Evolutionary conservation across 1,140 invertebrate genomes (phyloP).

Genomic region (Drosophila sturtevanti): DNA sequence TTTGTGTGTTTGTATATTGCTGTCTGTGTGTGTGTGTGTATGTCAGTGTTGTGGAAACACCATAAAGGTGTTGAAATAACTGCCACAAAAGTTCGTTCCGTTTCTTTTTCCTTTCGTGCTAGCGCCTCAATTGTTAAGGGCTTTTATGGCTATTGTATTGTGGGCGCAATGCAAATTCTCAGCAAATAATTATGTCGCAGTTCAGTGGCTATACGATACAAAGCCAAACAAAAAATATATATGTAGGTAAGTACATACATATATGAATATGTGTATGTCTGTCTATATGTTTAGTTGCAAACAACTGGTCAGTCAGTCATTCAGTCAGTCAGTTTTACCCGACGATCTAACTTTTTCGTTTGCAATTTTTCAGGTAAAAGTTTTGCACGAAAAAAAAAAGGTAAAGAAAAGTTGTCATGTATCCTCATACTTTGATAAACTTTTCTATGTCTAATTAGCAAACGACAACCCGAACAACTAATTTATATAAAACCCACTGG

Average conservation of each 20-base stretch:
- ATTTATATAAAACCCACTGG: conserved; percentile 64
- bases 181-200: conserved; percentile 77
- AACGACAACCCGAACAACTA: conserved; percentile 50
- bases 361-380: conserved; percentile 16
- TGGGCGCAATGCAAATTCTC: conserved; percentile 73
- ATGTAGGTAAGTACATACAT: not conserved
- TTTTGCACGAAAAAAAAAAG: conserved; percentile 9
- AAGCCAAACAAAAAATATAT: conserved; percentile 16
- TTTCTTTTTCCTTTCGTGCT: conserved; percentile 20
- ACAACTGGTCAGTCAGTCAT: conserved; percentile 6
- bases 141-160: conserved; percentile 70
- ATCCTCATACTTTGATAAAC: conserved; percentile 38
- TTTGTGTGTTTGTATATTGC: not conserved
- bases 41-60: conserved; percentile 45
- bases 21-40: conserved; percentile 14
- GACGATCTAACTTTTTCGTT: conserved; percentile 26
- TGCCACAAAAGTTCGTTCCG: conserved; percentile 51
- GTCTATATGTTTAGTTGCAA: not conserved
- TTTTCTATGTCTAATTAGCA: conserved; percentile 73
- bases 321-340: conserved; percentile 1
- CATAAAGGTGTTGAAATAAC: conserved; percentile 80
- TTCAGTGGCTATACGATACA: conserved; percentile 29
- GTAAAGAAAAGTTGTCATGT: conserved; percentile 44
- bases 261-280: not conserved
- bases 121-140: conserved; percentile 66